Conservation (phyloP, 2,113 vertebrate genomes). For the Microtus pennsylvanicus region DNA sequence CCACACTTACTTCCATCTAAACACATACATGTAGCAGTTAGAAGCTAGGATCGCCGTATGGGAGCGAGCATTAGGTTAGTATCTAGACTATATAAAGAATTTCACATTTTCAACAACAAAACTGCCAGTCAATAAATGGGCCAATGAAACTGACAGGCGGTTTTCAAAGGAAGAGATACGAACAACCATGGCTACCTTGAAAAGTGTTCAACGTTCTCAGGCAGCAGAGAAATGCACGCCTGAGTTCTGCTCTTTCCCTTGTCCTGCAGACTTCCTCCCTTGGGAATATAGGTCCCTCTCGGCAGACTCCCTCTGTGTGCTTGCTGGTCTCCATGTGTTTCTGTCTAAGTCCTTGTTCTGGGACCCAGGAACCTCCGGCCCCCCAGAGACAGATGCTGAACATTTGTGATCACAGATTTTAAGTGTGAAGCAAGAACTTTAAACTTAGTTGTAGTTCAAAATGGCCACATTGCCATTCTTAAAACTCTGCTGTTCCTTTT, state of each 20-base stretch:
- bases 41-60: background rate
- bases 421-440: background rate
- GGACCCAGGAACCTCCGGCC: background rate
- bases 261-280: background rate
- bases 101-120: background rate
- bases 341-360: background rate
- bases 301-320: background rate
- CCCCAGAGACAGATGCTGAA: background rate
- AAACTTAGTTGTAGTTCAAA: background rate
- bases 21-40: background rate
- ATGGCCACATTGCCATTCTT: background rate
- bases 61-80: background rate
- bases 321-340: background rate
- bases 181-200: no score
- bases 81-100: background rate
- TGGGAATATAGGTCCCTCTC: no score
- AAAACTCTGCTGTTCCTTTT: background rate
- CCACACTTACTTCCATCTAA: background rate
- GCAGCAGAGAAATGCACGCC: background rate
- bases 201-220: background rate
- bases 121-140: background rate
- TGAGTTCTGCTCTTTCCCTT: background rate
- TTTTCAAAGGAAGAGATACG: background rate
- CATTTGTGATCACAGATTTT: background rate
- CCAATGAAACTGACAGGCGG: background rate